Base-by-base conservation (phyloP, 1,140 invertebrate genomes). In the Pissodes strobi region DNA sequence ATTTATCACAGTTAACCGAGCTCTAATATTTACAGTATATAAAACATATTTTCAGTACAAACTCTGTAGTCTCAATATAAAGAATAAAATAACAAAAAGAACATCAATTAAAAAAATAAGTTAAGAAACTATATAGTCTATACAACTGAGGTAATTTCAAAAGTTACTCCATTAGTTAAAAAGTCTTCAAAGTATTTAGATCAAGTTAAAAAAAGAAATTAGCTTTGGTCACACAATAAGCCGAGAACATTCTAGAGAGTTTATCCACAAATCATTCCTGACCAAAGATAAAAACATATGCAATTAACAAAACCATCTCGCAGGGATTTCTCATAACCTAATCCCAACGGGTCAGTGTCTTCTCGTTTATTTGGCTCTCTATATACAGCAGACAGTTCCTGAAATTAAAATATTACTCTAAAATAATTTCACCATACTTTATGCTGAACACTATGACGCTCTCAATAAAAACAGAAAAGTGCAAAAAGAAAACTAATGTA, bases 211-310 rank as follows among this genome's bases (percentile, higher is more conserved):
- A 15, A 34, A 34, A 27, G 6, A 30, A 34, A 53, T 8, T 27
- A 53, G 17, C 23, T 62, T 38, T 27, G 18, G 2, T 17, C 13
- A 49, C 41, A 22, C 17, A 39, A 52, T 21, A 21, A 57, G 13
- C 22, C 22, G 1, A 51, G 12, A 23, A 51, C 1, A 19, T 51
- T 27, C 8, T 27, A 17, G 25, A 55, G 15, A 12, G 10, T 38
- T 64, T 22, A 69, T 37, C 63, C 63, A 13, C 19, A 73, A 63
- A 77, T 72, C 73, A 78, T 78, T 64, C 72, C 71, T 22, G 69
- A 72, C 77, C 77, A 78, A 18, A 78, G 53, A 68, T 77, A 76
- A 65, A 74, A 77, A 69, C 72, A 73, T 37, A 78, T 72, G 61
- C 71, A 78, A 59, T 76, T 76, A 13, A 78, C 74, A 69, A 78